phyloP scores from a whole-genome alignment of 1,140 invertebrate genomes.

The Caenorhabditis tropicalis region DNA sequence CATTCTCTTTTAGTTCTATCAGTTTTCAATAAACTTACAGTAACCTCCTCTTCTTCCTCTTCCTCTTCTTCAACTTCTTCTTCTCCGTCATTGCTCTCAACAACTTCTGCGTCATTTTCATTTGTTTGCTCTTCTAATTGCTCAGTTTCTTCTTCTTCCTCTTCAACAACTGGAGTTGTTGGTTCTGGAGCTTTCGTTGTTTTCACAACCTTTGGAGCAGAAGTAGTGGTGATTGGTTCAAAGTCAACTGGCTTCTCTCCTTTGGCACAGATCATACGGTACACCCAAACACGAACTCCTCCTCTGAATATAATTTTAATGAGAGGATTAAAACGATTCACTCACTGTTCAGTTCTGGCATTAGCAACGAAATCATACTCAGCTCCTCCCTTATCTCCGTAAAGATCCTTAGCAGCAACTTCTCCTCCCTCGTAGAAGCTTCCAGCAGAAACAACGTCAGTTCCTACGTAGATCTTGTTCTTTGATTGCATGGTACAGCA shows the following conservation, averaged over 20 bases:
- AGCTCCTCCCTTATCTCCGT: slow-evolving; percentile 60
- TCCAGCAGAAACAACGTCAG: slow-evolving; percentile 68
- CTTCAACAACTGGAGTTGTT: not conserved
- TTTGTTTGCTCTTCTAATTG: not conserved
- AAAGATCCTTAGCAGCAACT: slow-evolving; percentile 61
- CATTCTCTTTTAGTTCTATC: not conserved
- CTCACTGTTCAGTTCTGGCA: slow-evolving; percentile 68
- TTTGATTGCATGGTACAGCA: slow-evolving; percentile 62
- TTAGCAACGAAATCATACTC: slow-evolving; percentile 71
- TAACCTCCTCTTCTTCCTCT: slow-evolving; percentile 46
- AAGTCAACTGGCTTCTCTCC: slow-evolving; percentile 43
- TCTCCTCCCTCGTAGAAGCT: slow-evolving; percentile 55
- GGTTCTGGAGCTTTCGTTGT: not conserved
- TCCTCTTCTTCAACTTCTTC: slow-evolving; percentile 7
- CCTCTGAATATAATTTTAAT: slow-evolving; percentile 54
- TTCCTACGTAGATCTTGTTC: slow-evolving; percentile 70
- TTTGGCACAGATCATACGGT: slow-evolving; percentile 65
- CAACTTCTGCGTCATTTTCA: slow-evolving; percentile 8
- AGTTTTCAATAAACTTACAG: slow-evolving; percentile 42
- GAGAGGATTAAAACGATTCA: not conserved
- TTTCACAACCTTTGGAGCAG: slow-evolving; percentile 26
- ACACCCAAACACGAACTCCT: slow-evolving; percentile 70
- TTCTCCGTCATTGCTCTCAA: slow-evolving; percentile 35
- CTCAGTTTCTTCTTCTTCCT: slow-evolving; percentile 6
- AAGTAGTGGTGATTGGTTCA: slow-evolving; percentile 42